A percentile compares a stretch with the other conserved stretches of the same genome.
These are phyloP conservation scores for Gerosis bhagava DNA, from an alignment of 2,888 invertebrate genomes.

Conservation along the genomic window DNA sequence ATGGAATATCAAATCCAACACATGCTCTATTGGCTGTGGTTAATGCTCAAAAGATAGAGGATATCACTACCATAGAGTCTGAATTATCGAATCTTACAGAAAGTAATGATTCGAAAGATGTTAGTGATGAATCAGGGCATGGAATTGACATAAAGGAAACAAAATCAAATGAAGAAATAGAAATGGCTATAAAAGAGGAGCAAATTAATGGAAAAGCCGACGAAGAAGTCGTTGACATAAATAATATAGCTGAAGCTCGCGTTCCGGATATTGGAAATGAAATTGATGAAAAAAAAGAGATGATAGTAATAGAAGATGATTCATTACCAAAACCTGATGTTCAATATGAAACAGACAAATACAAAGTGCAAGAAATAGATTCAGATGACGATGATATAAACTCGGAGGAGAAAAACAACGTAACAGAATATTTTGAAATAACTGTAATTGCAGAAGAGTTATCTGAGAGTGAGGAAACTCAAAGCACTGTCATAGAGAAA, in stretches of 20 bases:
- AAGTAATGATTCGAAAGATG: conserved; percentile 19
- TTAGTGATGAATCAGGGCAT: background rate
- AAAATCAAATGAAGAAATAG: background rate
- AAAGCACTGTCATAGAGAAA: conserved; percentile 3
- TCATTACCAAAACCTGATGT: conserved; percentile 13
- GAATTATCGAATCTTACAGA: conserved; percentile 13
- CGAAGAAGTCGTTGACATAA: conserved; percentile 6
- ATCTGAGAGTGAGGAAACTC: conserved; percentile 51
- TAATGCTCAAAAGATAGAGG: conserved; percentile 21
- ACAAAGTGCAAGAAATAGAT: conserved; percentile 27
- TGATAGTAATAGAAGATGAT: background rate
- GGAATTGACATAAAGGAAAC: background rate
- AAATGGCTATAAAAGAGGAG: conserved; percentile 1
- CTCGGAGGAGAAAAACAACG: conserved; percentile 3
- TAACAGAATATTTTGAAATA: conserved; percentile 49
- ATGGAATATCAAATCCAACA: conserved; percentile 18
- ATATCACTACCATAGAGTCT: conserved; percentile 5
- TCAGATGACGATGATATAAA: conserved; percentile 36
- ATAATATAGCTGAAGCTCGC: conserved; percentile 16
- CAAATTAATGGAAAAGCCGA: background rate
- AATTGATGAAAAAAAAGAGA: conserved; percentile 11
- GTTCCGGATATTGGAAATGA: conserved; percentile 23
- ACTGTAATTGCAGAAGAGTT: conserved; percentile 61
- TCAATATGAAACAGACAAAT: conserved; percentile 21
- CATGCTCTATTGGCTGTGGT: conserved; percentile 21